Conservation (phyloP, 1,140 invertebrate genomes). For the Drosophila kepulauana region DNA sequence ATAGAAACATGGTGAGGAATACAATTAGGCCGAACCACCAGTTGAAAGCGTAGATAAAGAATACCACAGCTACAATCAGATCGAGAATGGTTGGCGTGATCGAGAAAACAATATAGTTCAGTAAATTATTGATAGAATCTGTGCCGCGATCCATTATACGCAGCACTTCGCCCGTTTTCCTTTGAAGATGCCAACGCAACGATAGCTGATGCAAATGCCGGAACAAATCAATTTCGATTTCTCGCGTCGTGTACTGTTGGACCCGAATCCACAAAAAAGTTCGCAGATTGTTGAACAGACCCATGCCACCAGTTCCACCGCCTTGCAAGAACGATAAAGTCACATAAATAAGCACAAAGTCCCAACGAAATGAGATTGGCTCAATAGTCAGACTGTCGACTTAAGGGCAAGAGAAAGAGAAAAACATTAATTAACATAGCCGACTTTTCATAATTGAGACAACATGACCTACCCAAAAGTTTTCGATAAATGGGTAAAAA, state of each 20-base stretch:
- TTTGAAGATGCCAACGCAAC: slow-evolving; percentile 94
- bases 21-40: slow-evolving; percentile 97
- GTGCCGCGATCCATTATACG: slow-evolving; percentile 98
- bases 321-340: slow-evolving; percentile 96
- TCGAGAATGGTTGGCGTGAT: slow-evolving; percentile 97
- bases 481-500: slow-evolving; percentile 98
- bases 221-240: slow-evolving; percentile 94
- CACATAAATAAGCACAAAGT: slow-evolving; percentile 94
- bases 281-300: slow-evolving; percentile 95
- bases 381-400: slow-evolving; percentile 90
- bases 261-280: slow-evolving; percentile 97
- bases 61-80: slow-evolving; percentile 96
- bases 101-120: slow-evolving; percentile 95
- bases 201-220: slow-evolving; percentile 94
- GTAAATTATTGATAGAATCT: slow-evolving; percentile 96
- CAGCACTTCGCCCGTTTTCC: slow-evolving; percentile 98
- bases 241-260: slow-evolving; percentile 97
- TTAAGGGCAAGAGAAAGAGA: slow-evolving; percentile 84
- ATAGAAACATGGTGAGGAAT: slow-evolving; percentile 95
- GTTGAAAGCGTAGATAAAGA: slow-evolving; percentile 95
- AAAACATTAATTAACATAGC: slow-evolving; percentile 38
- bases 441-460: slow-evolving; percentile 5
- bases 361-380: slow-evolving; percentile 91
- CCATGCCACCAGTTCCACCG: slow-evolving; percentile 95
- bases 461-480: slow-evolving; percentile 88